Conservation (phyloP, 2,797 vertebrate species). For the Rhinichthys osculus region DNA sequence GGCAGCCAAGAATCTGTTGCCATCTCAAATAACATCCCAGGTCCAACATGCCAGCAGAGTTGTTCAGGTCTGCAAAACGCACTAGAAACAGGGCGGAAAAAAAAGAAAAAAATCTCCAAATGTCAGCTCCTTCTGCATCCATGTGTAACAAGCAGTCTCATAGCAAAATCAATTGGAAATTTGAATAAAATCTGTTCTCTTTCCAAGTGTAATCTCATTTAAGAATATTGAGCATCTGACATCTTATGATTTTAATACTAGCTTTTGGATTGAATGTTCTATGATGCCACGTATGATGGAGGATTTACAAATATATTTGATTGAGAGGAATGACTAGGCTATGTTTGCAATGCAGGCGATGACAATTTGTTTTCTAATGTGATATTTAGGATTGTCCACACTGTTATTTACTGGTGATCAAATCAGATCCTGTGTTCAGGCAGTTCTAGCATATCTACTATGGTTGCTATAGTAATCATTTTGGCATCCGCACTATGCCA, state of each 20-base stretch:
- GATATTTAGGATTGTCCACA: not conserved
- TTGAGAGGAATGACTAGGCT: not conserved
- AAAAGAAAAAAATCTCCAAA: not conserved
- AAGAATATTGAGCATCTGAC: slow-evolving; percentile 22
- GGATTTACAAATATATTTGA: not conserved
- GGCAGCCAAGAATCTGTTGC: slow-evolving; percentile 48
- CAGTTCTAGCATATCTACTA: not conserved
- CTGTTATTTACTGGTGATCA: slow-evolving; percentile 11
- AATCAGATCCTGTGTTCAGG: not conserved
- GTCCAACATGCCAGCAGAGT: slow-evolving; percentile 29
- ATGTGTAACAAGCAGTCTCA: slow-evolving; percentile 10
- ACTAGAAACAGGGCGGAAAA: not conserved
- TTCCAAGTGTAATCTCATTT: slow-evolving; percentile 46
- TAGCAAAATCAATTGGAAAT: slow-evolving; percentile 26
- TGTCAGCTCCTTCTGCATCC: slow-evolving; percentile 34
- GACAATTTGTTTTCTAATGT: not conserved
- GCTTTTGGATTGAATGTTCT: not conserved
- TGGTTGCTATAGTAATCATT: slow-evolving; percentile 16
- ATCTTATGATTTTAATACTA: slow-evolving; percentile 22
- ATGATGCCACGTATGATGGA: not conserved
- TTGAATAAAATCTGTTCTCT: slow-evolving; percentile 30
- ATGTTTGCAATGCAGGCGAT: not conserved
- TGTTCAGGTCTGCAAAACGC: slow-evolving; percentile 1
- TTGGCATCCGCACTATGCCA: slow-evolving; percentile 22
- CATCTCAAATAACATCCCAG: slow-evolving; percentile 41